These are phyloP conservation scores for Nannospalax galili DNA, from an alignment of 2,113 vertebrate species.

Conservation along the genomic window DNA sequence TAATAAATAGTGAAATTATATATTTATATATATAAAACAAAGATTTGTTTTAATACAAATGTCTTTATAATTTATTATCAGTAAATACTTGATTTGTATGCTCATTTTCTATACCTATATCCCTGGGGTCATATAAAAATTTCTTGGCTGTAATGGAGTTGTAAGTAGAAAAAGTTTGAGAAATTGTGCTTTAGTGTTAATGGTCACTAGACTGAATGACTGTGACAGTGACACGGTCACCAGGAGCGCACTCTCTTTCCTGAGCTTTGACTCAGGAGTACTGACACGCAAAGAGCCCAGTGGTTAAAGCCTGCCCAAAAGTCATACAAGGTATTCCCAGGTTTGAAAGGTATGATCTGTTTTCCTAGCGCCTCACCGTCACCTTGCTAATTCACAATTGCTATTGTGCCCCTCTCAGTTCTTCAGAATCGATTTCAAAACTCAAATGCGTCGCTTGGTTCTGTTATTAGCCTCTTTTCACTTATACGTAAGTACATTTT, in stretches of 20 bases:
- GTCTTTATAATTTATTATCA: not conserved
- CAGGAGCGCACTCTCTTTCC: not conserved
- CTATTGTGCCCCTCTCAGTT: not conserved
- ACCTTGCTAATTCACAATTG: not conserved
- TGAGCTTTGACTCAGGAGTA: not conserved
- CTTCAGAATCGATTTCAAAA: not conserved
- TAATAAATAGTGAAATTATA: not conserved
- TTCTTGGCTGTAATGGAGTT: not conserved
- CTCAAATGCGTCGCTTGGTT: not conserved
- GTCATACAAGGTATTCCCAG: not conserved
- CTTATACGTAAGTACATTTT: not conserved
- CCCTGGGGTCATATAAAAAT: not conserved
- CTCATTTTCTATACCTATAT: not conserved
- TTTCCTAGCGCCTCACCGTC: not conserved
- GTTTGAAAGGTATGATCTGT: not conserved
- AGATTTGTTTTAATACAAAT: not conserved
- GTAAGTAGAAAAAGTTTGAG: not conserved
- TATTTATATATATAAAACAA: not conserved
- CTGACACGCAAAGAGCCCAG: not conserved
- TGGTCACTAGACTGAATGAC: not conserved
- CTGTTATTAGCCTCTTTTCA: not conserved
- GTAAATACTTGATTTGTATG: not conserved
- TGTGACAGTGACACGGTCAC: not conserved
- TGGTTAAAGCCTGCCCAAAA: no score
- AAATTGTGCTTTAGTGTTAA: not conserved